Conservation (phyloP, 2,797 vertebrate genomes). For the Diceros bicornis region DNA sequence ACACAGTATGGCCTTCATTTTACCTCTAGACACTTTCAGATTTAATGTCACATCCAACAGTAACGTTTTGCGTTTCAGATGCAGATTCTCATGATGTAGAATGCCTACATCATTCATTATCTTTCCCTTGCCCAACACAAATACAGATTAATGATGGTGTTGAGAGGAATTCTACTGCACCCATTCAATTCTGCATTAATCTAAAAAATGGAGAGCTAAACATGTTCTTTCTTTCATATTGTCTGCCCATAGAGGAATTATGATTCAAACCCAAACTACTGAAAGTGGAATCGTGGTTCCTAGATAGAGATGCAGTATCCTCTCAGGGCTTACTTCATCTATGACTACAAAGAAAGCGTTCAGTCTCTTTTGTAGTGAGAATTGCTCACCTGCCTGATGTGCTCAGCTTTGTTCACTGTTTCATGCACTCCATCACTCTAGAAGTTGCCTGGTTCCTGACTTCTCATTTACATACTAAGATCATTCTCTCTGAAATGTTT, state of each 20-base stretch:
- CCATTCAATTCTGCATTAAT: not conserved
- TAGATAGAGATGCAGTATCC: not conserved
- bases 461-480: slow-evolving; percentile 48
- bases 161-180: not conserved
- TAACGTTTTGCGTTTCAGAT: not conserved
- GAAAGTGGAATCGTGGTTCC: not conserved
- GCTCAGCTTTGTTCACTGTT: not conserved
- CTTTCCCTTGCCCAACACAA: not conserved
- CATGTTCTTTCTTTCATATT: slow-evolving; percentile 2
- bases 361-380: not conserved
- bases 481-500: not conserved
- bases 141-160: not conserved
- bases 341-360: not conserved
- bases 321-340: not conserved
- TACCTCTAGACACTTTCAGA: slow-evolving; percentile 10
- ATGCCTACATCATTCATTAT: not conserved
- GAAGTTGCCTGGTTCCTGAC: not conserved
- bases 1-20: not conserved
- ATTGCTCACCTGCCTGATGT: not conserved
- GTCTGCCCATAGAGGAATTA: not conserved
- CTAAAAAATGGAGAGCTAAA: not conserved
- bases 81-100: not conserved
- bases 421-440: not conserved
- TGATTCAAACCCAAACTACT: not conserved
- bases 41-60: not conserved